phyloP scores from a whole-genome alignment of 2,797 vertebrate species.

The Loris lydekkerianus region DNA sequence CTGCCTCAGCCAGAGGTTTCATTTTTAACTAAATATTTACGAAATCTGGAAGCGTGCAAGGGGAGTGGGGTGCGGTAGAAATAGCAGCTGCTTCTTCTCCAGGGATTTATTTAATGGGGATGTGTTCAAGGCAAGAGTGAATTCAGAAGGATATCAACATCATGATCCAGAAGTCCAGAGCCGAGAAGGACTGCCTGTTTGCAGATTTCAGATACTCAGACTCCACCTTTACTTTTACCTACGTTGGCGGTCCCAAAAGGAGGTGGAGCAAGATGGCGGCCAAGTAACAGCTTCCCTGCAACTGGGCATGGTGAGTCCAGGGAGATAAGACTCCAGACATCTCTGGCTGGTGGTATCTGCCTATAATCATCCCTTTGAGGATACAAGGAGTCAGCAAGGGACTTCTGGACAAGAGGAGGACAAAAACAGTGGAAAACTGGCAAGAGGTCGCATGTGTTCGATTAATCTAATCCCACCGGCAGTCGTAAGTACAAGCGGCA shows the following conservation, averaged over 20 bases:
- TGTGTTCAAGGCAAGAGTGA: slow-evolving; percentile 96
- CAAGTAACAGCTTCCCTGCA: no score
- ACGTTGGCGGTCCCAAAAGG: slow-evolving; percentile 94
- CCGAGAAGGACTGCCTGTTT: slow-evolving; percentile 64
- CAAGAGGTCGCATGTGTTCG: no score
- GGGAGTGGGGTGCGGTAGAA: slow-evolving; percentile 82
- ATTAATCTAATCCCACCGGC: no score
- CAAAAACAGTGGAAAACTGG: no score
- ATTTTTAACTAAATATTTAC: slow-evolving; percentile 83
- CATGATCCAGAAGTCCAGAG: slow-evolving; percentile 90
- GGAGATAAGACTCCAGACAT: no score
- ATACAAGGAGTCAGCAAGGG: no score
- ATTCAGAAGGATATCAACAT: slow-evolving; percentile 96
- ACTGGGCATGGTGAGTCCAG: no score
- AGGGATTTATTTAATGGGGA: slow-evolving; percentile 94
- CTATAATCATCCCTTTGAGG: no score
- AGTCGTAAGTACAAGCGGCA: no score
- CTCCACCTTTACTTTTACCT: slow-evolving; percentile 94
- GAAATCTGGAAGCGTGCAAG: slow-evolving; percentile 82
- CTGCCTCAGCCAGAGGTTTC: slow-evolving; percentile 82
- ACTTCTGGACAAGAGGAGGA: no score
- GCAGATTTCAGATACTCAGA: slow-evolving; percentile 94
- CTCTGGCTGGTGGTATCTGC: no score
- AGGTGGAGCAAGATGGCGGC: no score
- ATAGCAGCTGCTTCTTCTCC: slow-evolving; percentile 85